A percentile compares a stretch with the other conserved stretches of the same genome.
Evolutionary conservation across 2,113 vertebrate genomes (phyloP).

Genomic region (Leptobrachium ailaonicum): DNA sequence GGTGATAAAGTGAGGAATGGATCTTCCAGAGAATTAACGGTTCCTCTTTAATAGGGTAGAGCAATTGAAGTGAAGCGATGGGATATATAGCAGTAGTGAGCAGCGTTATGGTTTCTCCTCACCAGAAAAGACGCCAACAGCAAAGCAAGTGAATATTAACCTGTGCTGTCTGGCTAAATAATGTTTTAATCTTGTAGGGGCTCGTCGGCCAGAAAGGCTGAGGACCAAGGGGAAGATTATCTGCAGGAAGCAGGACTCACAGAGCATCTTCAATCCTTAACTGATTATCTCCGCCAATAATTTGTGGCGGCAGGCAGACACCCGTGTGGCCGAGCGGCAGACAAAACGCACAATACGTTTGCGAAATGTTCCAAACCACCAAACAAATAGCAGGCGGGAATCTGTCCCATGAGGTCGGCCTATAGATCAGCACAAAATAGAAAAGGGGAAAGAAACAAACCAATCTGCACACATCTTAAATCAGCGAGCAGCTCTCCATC

Average conservation of each 20-base stretch:
- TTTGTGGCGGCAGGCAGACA: neutral
- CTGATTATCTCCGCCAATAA: slow-evolving; percentile 14
- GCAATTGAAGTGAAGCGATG: too few relatives aligned
- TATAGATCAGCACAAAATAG: neutral
- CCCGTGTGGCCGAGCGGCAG: neutral
- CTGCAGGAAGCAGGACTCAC: slow-evolving; percentile 1
- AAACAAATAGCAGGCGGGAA: slow-evolving; percentile 20
- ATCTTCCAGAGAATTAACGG: too few relatives aligned
- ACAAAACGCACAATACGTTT: neutral
- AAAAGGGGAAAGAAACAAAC: slow-evolving; percentile 1
- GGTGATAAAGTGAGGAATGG: too few relatives aligned
- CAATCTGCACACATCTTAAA: neutral
- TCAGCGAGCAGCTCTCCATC: neutral
- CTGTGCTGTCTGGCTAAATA: slow-evolving; percentile 11
- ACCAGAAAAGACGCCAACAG: neutral
- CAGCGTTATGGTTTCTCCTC: neutral
- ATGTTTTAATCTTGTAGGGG: slow-evolving; percentile 32
- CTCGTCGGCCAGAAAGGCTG: slow-evolving; percentile 3
- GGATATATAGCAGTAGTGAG: neutral
- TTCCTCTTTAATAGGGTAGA: too few relatives aligned
- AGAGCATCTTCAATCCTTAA: slow-evolving; percentile 12
- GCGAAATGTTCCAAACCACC: neutral
- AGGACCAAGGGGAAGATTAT: slow-evolving; percentile 26
- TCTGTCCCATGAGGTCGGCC: slow-evolving; percentile 7
- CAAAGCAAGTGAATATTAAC: neutral